Evolutionary conservation across 2,113 vertebrate genomes (phyloP), one percentile per base, ranked within the genome.

Genomic region (Psammodynastes pulverulentus): DNA sequence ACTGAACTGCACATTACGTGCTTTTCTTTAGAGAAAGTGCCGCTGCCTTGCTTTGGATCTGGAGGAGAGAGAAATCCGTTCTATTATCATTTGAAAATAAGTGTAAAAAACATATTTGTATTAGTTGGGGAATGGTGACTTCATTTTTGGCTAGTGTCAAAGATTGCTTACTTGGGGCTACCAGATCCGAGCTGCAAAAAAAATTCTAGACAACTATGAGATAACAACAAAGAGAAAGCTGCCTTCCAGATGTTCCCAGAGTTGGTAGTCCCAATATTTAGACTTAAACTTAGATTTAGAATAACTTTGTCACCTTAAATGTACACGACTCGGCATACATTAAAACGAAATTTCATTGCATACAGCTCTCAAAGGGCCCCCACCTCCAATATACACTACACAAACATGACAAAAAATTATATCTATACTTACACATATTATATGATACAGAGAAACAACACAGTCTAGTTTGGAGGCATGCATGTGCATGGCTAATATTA

Each of bases 41-140:
- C 12, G 79, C 90, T 51, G 72, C 39, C 39, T 89, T 91, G 72
- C 87, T 93, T 54, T 62, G 90, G 34, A 93, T 52, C 92, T 93
- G 54, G 43, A 84, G 29, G 34, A 1, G 23, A 51, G 39, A 89
- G 19, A 53, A 93, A 85, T 29, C 19, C 84, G 17, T 5, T 24
- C 5, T 8, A 39, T 92, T 56, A 51, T 1, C 0, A 26, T 58
- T n/a, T 17, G 9, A 17, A 45, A 54, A 9, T 34, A n/a, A 34
- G 26, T 26, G 5, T 56, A 51, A 24, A 7, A 67, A 67, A 67
- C 9, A 13, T 29, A 29, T 29, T 62, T 29, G 9, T 29, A 67
- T 34, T 67, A n/a, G 72, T 4, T 79, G 72, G 17, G 17, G 34
- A 79, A 79, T 43, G 72, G 34, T 21, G 34, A 43, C 17, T 26